Evolutionary conservation across 2,797 vertebrate genomes (phyloP).

Genomic region (Acestrorhynchus altus): DNA sequence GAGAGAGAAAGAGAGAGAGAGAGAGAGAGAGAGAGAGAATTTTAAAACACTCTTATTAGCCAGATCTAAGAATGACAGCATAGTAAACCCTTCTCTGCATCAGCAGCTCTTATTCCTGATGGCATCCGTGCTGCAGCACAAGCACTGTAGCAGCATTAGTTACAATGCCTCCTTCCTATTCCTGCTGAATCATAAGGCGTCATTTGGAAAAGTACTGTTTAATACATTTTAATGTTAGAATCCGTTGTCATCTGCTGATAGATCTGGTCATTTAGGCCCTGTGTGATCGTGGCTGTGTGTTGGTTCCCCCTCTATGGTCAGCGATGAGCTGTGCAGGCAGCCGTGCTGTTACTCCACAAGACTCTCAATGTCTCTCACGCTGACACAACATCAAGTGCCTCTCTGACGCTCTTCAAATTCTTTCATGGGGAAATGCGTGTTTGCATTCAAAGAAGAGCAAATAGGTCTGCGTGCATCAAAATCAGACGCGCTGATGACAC

Average conservation of each 20-base stretch:
- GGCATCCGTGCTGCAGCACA: constrained; percentile 25
- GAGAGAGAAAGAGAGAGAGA: constrained; percentile 10
- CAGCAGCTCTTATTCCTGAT: constrained; percentile 39
- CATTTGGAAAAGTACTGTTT: constrained; percentile 24
- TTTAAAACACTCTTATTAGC: constrained; percentile 38
- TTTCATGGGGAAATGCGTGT: constrained; percentile 23
- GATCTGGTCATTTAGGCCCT: constrained; percentile 11
- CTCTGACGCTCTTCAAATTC: constrained; percentile 3
- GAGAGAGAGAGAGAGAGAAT: constrained; percentile 8
- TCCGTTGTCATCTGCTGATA: constrained; percentile 7
- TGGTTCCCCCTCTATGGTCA: neutral
- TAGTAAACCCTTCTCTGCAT: constrained; percentile 30
- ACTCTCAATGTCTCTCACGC: constrained; percentile 16
- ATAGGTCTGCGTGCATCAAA: constrained; percentile 4
- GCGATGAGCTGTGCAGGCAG: neutral
- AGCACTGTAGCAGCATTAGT: constrained; percentile 26
- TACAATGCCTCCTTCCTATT: constrained; percentile 38
- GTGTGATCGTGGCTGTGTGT: constrained; percentile 5
- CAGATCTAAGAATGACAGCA: constrained; percentile 38
- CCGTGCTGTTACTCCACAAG: neutral
- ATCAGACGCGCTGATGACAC: constrained; percentile 21
- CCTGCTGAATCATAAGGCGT: constrained; percentile 8
- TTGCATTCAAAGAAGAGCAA: constrained; percentile 23
- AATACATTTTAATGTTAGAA: constrained; percentile 14
- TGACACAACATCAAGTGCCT: constrained; percentile 39